A percentile compares a stretch with the other conserved stretches of the same genome.
These are phyloP conservation scores for Pangasius mekongensis DNA, from an alignment of 2,797 vertebrate species.

Conservation along the genomic window DNA sequence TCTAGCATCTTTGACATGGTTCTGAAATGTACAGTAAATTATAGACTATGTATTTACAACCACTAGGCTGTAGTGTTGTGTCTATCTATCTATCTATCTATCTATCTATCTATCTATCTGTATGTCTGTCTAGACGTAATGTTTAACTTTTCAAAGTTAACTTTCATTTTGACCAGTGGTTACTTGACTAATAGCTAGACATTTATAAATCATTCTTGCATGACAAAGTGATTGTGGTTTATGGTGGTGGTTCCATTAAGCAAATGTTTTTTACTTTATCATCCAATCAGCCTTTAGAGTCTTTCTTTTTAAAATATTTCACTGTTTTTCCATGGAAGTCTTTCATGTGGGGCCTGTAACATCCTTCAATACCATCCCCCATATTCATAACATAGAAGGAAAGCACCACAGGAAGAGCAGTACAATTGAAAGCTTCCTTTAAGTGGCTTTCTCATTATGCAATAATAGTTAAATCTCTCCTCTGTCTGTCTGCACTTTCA, in stretches of 20 bases:
- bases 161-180: not conserved
- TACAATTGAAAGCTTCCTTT: constrained; percentile 36
- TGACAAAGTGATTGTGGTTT: not conserved
- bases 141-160: not conserved
- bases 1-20: not conserved
- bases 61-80: not conserved
- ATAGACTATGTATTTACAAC: not conserved
- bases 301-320: constrained; percentile 18
- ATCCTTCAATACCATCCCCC: constrained; percentile 9
- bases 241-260: not conserved
- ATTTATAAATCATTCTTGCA: not conserved
- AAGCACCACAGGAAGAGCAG: constrained; percentile 47
- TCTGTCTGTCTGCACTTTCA: constrained; percentile 42
- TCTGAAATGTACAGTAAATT: not conserved
- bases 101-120: not conserved
- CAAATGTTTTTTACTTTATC: not conserved
- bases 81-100: not conserved
- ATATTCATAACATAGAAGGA: constrained; percentile 20
- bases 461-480: constrained; percentile 52
- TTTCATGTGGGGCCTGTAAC: constrained; percentile 7
- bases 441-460: constrained; percentile 54
- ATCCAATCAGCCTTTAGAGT: not conserved
- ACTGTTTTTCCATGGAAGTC: constrained; percentile 12
- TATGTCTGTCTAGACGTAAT: not conserved
- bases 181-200: not conserved